Conservation (phyloP, 2,113 vertebrate genomes). For the Malurus elegans region DNA sequence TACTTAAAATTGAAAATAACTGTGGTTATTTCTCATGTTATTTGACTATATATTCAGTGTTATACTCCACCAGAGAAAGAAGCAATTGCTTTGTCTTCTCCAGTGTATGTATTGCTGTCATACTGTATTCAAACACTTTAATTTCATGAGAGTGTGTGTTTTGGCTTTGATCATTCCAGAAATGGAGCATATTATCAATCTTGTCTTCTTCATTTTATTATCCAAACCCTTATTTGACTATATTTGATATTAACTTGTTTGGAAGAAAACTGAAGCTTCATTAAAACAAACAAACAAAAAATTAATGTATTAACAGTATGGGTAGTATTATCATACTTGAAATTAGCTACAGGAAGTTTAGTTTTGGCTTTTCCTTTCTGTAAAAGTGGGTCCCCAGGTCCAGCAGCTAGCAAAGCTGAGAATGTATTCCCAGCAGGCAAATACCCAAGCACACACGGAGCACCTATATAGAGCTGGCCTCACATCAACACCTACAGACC, state of each 20-base stretch:
- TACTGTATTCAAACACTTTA: background rate
- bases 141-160: background rate
- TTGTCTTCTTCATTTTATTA: background rate
- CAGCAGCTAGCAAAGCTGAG: background rate
- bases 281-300: background rate
- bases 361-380: background rate
- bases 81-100: background rate
- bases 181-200: background rate
- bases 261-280: background rate
- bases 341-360: background rate
- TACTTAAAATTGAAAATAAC: conserved; percentile 1
- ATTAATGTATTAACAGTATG: background rate
- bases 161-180: background rate
- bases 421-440: background rate
- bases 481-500: background rate
- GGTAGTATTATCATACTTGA: background rate
- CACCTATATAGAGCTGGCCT: rapidly evolving
- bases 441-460: too few species aligned
- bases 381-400: background rate
- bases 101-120: background rate
- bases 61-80: background rate
- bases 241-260: background rate
- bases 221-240: background rate
- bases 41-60: background rate
- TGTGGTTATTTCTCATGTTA: background rate